Base-by-base conservation (phyloP, 2,113 vertebrate species). In the Calidris pugnax region DNA sequence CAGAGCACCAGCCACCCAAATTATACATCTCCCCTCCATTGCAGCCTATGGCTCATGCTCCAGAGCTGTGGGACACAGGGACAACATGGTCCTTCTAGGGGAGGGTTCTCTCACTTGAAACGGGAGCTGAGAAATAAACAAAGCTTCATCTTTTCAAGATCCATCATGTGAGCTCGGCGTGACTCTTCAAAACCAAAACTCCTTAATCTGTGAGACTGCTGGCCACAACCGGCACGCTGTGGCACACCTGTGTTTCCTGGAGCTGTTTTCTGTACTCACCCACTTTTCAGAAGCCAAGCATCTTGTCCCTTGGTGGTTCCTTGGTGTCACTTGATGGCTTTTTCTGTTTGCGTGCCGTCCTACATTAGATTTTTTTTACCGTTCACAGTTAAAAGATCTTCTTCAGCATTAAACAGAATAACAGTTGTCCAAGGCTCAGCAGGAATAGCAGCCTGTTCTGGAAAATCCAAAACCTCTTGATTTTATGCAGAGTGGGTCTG, bases 141-240 rank as follows among this genome's bases (percentile, higher is more conserved):
- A 60, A 62, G 28, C 41, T 68, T 48, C 62, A 17, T 23, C 39
- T 43, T 60, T 62, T 55, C 33, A n/a, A 53, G 28, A 67, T 21
- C 53, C 21, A 10, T 20, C 0, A 0, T 10, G 20, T 35, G n/a
- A 22, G 24, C 11, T 67, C 9, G 4, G 55, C 0, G 2, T 43
- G 41, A 56, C 55, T 62, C 12, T 74, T 60, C 47, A 41, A 80
- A 74, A 67, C 10, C 33, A 41, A 32, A 75, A n/a, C 35, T 35
- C 14, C 41, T 68, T 48, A 7, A 35, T 10, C 41, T 33, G 26
- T 17, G 16, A 33, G 55, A 22, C 20, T 30, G 23, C 10, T 33
- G 28, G 16, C 27, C 11, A 11, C 19, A 39, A 27, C 12, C 7
- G 32, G 13, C 32, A 56, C n/a, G 5, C 30, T 14, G 8, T 9